phyloP scores from a whole-genome alignment of 2,113 vertebrate genomes.

The Cebidichthys violaceus region DNA sequence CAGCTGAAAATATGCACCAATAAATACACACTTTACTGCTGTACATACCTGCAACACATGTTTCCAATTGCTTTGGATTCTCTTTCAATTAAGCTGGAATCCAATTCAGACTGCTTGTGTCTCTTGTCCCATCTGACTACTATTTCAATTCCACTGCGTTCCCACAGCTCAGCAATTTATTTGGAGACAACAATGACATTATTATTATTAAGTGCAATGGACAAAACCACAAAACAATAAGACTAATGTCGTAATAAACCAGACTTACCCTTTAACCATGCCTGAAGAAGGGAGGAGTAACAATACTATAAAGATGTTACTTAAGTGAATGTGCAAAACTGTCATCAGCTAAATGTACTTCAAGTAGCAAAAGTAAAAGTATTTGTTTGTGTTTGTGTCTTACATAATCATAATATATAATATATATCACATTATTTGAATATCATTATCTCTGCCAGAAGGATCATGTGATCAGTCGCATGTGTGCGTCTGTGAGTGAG shows the following conservation, averaged over 20 bases:
- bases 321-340: not conserved
- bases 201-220: not conserved
- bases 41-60: no score
- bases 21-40: not conserved
- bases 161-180: not conserved
- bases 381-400: not conserved
- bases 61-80: not conserved
- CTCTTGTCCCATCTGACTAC: not conserved
- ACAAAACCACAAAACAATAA: not conserved
- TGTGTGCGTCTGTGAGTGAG: not conserved
- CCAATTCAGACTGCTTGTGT: not conserved
- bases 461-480: not conserved
- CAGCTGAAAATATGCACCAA: not conserved
- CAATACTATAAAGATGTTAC: not conserved
- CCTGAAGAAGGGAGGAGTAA: not conserved
- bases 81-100: not conserved
- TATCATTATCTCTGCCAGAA: not conserved
- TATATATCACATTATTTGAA: not conserved
- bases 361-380: not conserved
- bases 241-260: no score
- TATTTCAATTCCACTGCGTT: not conserved
- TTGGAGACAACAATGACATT: not conserved
- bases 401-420: not conserved
- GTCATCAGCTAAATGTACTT: not conserved
- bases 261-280: not conserved